Evolutionary conservation across 2,113 vertebrate species (phyloP).

Genomic region (Microcebus lehilahytsara): DNA sequence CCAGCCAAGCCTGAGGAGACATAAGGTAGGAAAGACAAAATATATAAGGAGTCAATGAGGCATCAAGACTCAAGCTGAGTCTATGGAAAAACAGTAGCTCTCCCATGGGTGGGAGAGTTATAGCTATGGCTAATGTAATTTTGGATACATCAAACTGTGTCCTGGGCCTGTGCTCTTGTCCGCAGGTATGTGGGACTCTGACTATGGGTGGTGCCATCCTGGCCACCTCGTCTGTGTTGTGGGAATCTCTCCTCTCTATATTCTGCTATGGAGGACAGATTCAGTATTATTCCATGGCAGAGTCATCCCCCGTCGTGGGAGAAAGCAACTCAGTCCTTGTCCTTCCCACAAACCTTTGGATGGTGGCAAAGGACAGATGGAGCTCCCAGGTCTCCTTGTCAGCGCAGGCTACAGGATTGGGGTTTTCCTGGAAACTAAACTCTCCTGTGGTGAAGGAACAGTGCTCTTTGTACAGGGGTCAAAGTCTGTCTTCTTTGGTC

Average conservation of each 20-base stretch:
- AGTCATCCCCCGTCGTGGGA: background rate
- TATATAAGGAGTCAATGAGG: slow-evolving; percentile 16
- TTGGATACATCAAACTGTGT: background rate
- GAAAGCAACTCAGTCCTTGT: background rate
- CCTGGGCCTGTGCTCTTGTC: background rate
- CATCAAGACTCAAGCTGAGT: slow-evolving; percentile 28
- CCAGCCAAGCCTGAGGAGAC: slow-evolving; percentile 44
- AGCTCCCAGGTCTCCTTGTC: background rate
- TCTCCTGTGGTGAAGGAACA: background rate
- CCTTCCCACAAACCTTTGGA: background rate
- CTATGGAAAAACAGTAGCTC: background rate
- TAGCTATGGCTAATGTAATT: background rate
- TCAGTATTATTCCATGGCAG: background rate
- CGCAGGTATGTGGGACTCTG: background rate
- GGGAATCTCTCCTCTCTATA: rapidly evolving
- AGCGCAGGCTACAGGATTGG: background rate
- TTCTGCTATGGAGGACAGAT: background rate
- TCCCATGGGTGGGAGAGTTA: background rate
- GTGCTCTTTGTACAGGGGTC: background rate
- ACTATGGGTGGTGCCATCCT: background rate
- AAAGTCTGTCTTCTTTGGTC: background rate
- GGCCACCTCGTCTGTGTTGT: background rate
- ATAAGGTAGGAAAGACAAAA: slow-evolving; percentile 32
- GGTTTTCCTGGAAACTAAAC: background rate
- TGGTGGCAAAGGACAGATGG: background rate